A percentile compares a stretch with the other conserved stretches of the same genome.
Conservation (phyloP, 2,888 invertebrate genomes). For the Beris chalybata region DNA sequence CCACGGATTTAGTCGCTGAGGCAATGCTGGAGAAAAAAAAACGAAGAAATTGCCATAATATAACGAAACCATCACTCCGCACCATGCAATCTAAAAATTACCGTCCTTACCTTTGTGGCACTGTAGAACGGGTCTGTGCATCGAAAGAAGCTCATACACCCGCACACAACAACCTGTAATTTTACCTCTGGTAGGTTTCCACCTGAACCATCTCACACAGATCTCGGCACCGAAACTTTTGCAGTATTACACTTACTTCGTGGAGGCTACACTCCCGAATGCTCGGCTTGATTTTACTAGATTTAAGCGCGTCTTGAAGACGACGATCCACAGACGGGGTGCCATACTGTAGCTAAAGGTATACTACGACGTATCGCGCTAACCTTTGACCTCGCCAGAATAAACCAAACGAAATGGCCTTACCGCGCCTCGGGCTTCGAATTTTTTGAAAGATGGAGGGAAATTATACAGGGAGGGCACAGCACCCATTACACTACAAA, state of each 20-base stretch:
- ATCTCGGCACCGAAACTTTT: constrained; percentile 21
- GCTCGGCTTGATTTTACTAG: constrained; percentile 13
- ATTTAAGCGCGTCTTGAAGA: constrained; percentile 10
- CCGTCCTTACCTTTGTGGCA: constrained; percentile 22
- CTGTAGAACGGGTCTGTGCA: constrained; percentile 15
- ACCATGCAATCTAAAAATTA: constrained; percentile 28
- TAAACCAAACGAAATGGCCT: constrained; percentile 38
- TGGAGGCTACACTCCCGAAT: neutral
- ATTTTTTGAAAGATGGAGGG: constrained; percentile 36
- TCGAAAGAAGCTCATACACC: constrained; percentile 34
- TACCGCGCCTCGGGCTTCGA: constrained; percentile 39
- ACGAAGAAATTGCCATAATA: constrained; percentile 16
- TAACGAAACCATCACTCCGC: constrained; percentile 25
- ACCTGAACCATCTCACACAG: constrained; percentile 7
- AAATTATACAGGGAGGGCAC: constrained; percentile 36
- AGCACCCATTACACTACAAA: constrained; percentile 8
- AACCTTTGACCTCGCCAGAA: constrained; percentile 41
- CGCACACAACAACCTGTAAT: constrained; percentile 39
- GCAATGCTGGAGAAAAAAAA: constrained; percentile 20
- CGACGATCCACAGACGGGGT: neutral
- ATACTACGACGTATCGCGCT: constrained; percentile 39
- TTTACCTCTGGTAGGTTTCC: constrained; percentile 20
- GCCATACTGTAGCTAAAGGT: neutral
- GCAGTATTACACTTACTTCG: constrained; percentile 9
- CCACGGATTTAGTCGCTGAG: constrained; percentile 56